Evolutionary conservation across 2,888 invertebrate genomes (phyloP).

Genomic region (Cecidostiba fungosa): DNA sequence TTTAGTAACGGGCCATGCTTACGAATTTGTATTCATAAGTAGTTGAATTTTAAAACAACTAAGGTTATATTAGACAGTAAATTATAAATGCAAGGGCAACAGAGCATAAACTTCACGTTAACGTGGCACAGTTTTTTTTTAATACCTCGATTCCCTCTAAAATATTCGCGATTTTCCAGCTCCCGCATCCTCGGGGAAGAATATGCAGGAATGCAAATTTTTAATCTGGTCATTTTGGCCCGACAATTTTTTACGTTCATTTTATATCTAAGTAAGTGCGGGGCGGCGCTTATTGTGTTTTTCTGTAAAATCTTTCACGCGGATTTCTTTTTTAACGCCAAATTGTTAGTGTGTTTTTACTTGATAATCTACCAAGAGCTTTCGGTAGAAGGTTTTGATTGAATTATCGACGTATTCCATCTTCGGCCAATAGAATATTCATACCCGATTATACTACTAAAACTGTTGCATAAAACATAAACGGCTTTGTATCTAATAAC

Average conservation of each 20-base stretch:
- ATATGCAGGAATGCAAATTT: neutral
- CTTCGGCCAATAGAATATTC: neutral
- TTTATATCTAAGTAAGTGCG: neutral
- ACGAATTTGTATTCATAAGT: neutral
- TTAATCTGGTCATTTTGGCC: neutral
- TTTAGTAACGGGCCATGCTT: neutral
- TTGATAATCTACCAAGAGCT: neutral
- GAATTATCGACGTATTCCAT: neutral
- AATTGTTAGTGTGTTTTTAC: neutral
- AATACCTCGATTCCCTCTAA: neutral
- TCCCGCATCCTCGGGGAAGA: neutral
- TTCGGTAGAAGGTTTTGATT: neutral
- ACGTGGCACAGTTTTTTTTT: neutral
- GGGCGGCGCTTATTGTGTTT: neutral
- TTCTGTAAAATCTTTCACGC: neutral
- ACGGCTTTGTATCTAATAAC: neutral
- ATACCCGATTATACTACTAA: neutral
- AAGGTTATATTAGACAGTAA: neutral
- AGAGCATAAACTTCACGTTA: neutral
- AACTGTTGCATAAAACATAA: slow-evolving; percentile 11
- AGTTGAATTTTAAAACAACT: neutral
- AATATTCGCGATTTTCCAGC: neutral
- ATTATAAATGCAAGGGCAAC: slow-evolving; percentile 9
- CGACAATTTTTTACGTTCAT: slow-evolving; percentile 5
- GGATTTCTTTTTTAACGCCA: neutral